A percentile compares a stretch with the other conserved stretches of the same genome.
phyloP scores from a whole-genome alignment of 2,797 vertebrate species.

The Phalanger gymnotis region DNA sequence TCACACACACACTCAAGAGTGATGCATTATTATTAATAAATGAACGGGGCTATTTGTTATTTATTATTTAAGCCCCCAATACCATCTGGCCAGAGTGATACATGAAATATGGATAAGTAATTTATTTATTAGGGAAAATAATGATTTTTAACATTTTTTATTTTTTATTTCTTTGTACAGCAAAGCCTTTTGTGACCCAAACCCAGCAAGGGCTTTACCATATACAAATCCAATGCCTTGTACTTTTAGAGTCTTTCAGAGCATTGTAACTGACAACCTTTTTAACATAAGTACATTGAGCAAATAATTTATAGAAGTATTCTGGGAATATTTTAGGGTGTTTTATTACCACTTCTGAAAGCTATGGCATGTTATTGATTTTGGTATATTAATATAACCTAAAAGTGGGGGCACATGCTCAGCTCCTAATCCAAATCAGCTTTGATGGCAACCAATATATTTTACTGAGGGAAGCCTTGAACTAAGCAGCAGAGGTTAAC shows the following conservation, averaged over 20 bases:
- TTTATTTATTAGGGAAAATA: constrained; percentile 91
- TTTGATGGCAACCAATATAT: constrained; percentile 82
- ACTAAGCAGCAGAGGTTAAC: constrained; percentile 83
- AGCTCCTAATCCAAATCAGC: constrained; percentile 84
- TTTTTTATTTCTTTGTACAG: constrained; percentile 40
- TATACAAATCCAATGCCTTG: constrained; percentile 85
- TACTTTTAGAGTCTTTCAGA: constrained; percentile 86
- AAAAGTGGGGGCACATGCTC: constrained; percentile 81
- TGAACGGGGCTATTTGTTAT: constrained; percentile 88
- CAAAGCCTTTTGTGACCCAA: constrained; percentile 84
- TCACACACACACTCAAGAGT: neutral
- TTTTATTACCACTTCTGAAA: constrained; percentile 88
- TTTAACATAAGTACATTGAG: constrained; percentile 88
- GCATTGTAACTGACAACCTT: constrained; percentile 87
- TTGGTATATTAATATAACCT: constrained; percentile 86
- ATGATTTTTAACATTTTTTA: constrained; percentile 81
- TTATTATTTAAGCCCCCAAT: constrained; percentile 88
- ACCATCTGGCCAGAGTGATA: constrained; percentile 85
- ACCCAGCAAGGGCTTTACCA: constrained; percentile 85
- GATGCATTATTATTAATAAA: constrained; percentile 89
- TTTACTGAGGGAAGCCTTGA: constrained; percentile 83
- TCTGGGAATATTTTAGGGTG: constrained; percentile 89
- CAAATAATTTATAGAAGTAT: constrained; percentile 89
- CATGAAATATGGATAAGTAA: constrained; percentile 89
- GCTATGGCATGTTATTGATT: constrained; percentile 86